Conservation (phyloP, 1,140 invertebrate genomes). For the Bradynema listronoti region DNA sequence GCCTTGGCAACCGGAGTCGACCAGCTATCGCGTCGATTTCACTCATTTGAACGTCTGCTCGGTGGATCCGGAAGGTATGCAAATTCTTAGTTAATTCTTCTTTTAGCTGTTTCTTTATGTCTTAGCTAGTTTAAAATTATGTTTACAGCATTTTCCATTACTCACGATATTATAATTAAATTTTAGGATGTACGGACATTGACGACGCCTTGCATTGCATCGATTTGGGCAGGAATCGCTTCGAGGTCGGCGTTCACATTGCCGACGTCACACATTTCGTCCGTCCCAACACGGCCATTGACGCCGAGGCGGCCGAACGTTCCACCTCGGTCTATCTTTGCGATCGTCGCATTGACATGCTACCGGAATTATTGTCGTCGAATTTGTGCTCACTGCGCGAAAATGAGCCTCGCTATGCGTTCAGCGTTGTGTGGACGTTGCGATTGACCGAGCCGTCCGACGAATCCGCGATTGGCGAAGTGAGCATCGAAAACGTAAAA, state of each 20-base stretch:
- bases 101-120: neutral
- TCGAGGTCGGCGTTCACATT: slow-evolving; percentile 85
- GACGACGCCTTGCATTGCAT: slow-evolving; percentile 93
- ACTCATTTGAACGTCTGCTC: slow-evolving; percentile 80
- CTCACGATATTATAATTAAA: neutral
- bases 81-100: neutral
- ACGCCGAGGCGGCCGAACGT: slow-evolving; percentile 59
- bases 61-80: slow-evolving; percentile 79
- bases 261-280: slow-evolving; percentile 87
- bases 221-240: slow-evolving; percentile 69
- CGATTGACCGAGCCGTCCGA: too few species aligned
- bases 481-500: slow-evolving; percentile 70
- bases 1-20: slow-evolving; percentile 72
- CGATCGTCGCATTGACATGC: slow-evolving; percentile 61
- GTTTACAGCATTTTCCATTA: neutral
- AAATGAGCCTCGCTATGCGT: slow-evolving; percentile 78
- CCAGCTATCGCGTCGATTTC: slow-evolving; percentile 41
- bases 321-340: slow-evolving; percentile 45
- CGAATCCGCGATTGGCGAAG: slow-evolving; percentile 73
- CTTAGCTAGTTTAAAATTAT: neutral
- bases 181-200: slow-evolving; percentile 83
- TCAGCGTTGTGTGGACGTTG: slow-evolving; percentile 87
- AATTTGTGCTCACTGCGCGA: slow-evolving; percentile 83
- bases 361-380: slow-evolving; percentile 75
- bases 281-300: slow-evolving; percentile 75